phyloP scores from a whole-genome alignment of 2,797 vertebrate species.

The Aeoliscus strigatus region DNA sequence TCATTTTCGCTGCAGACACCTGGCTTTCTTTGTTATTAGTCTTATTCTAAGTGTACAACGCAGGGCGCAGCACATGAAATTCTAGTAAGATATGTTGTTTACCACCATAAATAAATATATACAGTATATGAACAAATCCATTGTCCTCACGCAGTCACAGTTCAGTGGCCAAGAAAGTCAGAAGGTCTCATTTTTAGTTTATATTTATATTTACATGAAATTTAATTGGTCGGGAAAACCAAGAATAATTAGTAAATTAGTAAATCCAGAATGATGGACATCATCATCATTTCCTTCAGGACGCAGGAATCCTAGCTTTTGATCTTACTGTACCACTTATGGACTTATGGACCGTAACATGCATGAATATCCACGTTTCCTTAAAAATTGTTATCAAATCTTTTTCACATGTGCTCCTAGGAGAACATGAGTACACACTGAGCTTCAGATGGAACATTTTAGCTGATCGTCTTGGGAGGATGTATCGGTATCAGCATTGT shows the following conservation, averaged over 20 bases:
- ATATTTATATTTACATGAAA: no score
- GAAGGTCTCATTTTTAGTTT: neutral
- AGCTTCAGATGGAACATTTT: conserved; percentile 11
- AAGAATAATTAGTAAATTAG: no score
- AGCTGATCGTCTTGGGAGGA: conserved; percentile 15
- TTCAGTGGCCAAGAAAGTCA: neutral
- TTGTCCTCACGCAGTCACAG: neutral
- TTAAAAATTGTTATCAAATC: neutral
- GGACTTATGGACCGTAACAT: no score
- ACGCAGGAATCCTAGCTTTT: no score
- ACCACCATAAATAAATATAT: no score
- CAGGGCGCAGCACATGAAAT: no score
- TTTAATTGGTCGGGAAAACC: no score
- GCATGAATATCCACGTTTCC: neutral
- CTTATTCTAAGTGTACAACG: no score
- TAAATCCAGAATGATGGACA: no score
- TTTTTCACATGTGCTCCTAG: conserved; percentile 6
- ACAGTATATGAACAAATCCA: neutral
- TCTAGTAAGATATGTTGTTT: no score
- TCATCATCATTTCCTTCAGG: no score
- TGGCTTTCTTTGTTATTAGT: no score
- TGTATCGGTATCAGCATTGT: conserved; percentile 13
- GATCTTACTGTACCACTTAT: neutral
- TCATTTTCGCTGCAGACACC: neutral
- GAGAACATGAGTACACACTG: conserved; percentile 8